Conservation (phyloP, 1,140 invertebrate genomes). For the Trypoxylus dichotomus region DNA sequence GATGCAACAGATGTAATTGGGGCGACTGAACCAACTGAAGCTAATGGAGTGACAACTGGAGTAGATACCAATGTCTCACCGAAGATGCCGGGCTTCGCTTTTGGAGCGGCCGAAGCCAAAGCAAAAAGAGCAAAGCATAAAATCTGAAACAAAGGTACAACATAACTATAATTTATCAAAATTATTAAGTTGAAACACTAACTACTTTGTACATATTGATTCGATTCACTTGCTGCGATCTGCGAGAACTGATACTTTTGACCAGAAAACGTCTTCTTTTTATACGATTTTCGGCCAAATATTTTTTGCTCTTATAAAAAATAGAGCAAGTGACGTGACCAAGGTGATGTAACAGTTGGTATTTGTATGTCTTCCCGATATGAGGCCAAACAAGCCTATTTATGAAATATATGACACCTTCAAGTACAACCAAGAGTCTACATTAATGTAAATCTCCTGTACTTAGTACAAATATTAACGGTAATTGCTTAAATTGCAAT, state of each 20-base stretch:
- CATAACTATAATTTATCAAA: not conserved
- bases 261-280: not conserved
- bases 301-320: not conserved
- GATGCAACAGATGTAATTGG: not conserved
- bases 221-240: not conserved
- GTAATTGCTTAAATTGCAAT: not conserved
- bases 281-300: not conserved
- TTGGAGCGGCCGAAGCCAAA: slow-evolving; percentile 9
- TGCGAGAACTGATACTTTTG: not conserved
- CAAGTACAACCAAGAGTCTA: not conserved
- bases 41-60: not conserved
- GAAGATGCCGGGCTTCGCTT: not conserved
- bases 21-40: not conserved
- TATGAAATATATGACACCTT: not conserved
- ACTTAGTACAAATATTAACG: not conserved
- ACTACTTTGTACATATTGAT: slow-evolving; percentile 21
- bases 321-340: not conserved
- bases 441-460: not conserved
- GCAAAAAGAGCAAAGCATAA: not conserved
- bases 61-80: not conserved
- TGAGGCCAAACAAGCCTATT: not conserved
- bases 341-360: not conserved
- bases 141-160: not conserved
- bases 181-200: not conserved
- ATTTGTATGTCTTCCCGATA: not conserved